Conservation (phyloP, 2,888 invertebrate genomes). For the Pristionchus japonicus region DNA sequence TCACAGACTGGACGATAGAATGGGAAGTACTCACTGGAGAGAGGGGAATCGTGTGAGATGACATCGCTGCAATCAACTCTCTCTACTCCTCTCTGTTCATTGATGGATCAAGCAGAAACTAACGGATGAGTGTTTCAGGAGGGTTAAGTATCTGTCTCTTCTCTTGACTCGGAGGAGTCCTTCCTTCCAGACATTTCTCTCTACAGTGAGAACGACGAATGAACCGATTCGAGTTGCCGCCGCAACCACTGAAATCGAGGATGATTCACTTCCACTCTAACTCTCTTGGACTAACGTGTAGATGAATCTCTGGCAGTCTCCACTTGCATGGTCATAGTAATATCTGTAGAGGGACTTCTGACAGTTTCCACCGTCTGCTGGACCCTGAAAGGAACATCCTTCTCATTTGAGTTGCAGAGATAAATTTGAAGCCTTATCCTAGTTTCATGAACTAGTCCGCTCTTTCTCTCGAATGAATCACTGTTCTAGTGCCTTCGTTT, state of each 20-base stretch:
- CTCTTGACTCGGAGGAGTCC: background rate
- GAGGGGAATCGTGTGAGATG: background rate
- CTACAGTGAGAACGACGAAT: constrained; percentile 62
- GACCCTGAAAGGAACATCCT: background rate
- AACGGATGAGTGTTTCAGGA: constrained; percentile 25
- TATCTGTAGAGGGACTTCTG: constrained; percentile 66
- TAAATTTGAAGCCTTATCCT: no score
- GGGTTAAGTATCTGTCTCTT: background rate
- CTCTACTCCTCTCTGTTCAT: background rate
- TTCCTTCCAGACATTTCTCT: constrained; percentile 56
- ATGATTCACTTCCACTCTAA: background rate
- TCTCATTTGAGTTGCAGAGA: no score
- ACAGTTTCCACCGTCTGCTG: constrained; percentile 65
- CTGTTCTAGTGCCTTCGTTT: background rate
- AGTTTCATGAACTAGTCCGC: no score
- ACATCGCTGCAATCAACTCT: background rate
- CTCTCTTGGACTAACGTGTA: constrained; percentile 58
- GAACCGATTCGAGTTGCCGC: constrained; percentile 65
- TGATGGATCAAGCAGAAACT: background rate
- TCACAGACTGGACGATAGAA: background rate
- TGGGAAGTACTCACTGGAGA: background rate
- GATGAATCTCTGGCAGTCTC: constrained; percentile 68
- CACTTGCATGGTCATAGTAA: constrained; percentile 65
- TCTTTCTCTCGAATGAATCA: background rate
- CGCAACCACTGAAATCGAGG: constrained; percentile 63